Percentiles rank a stretch among this genome's conserved stretches.
Evolutionary conservation across 2,888 invertebrate species (phyloP).

Genomic region (Baronia brevicornis): DNA sequence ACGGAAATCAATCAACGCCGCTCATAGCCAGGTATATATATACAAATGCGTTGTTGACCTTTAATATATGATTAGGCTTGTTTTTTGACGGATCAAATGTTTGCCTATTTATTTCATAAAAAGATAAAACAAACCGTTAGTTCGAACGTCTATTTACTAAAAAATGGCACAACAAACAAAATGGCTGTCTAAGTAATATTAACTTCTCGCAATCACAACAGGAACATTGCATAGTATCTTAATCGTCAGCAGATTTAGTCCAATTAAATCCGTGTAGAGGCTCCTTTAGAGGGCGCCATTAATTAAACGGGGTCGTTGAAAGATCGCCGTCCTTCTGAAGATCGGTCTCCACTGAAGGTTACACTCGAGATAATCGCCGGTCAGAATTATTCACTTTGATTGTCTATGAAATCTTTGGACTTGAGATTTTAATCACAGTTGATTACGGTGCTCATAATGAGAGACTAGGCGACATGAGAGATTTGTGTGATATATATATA

Average conservation of each 20-base stretch:
- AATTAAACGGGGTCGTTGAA: slow-evolving; percentile 52
- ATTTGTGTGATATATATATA: neutral
- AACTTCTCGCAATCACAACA: too few relatives aligned
- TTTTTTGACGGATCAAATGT: too few relatives aligned
- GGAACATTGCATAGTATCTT: too few relatives aligned
- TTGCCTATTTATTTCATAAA: too few relatives aligned
- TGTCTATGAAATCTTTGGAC: slow-evolving; percentile 46
- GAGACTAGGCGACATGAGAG: neutral
- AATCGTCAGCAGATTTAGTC: slow-evolving; percentile 33
- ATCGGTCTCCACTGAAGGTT: slow-evolving; percentile 29
- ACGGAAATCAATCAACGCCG: too few relatives aligned
- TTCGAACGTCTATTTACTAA: too few relatives aligned
- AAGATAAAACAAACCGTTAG: too few relatives aligned
- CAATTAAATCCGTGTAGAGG: slow-evolving; percentile 39
- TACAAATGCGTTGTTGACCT: too few relatives aligned
- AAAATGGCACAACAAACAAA: too few relatives aligned
- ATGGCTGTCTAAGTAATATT: too few relatives aligned
- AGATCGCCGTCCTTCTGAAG: slow-evolving; percentile 28
- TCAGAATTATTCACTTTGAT: slow-evolving; percentile 60
- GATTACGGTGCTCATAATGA: slow-evolving; percentile 25
- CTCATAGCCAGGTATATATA: too few relatives aligned
- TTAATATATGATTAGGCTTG: too few relatives aligned
- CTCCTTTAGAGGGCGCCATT: slow-evolving; percentile 39
- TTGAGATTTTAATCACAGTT: slow-evolving; percentile 45
- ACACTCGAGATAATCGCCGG: slow-evolving; percentile 57